Base-by-base conservation (phyloP, 2,113 vertebrate species). In the Melospiza georgiana region DNA sequence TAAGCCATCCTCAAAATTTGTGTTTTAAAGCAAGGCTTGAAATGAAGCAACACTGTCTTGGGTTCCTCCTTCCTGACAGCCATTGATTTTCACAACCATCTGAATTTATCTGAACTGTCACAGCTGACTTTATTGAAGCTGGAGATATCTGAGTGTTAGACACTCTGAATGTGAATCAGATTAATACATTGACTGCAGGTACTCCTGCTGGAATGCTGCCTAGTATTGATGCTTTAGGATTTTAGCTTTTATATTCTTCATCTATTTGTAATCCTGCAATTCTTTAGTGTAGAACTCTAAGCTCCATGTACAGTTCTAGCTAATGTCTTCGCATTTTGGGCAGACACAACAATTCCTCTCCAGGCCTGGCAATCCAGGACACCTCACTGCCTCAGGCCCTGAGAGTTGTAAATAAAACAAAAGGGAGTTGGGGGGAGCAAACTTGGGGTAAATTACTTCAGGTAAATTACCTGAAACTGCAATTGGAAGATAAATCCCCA, bases 261-360 rank as follows among this genome's bases (percentile, higher is more conserved):
- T 51, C 0, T 25, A 12, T 49, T 76, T 62, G 16, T 15, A 51
- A 31, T 2, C 15, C 21, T 61, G 55, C 15, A 24, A 1, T 39
- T 76, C n/a, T 24, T 59, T 3, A 37, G 43, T 37, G n/a, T 6
- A 1, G 0, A 11, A 23, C 33, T 48, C n/a, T 0, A 30, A 48
- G 37, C n/a, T 14, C 27, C 27, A 61, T 1, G 3, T 2, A 2
- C 25, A 59, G 43, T 37, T 15, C 10, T 4, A 49, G 57, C 57
- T 31, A 22, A 21, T 39, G 44, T 22, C 18, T 4, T 9, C 57
- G 5, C n/a, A 31, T 19, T 61, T 49, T 11, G 73, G 12, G 1
- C 44, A 51, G 21, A 62, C 74, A 61, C 57, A 61, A 7, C n/a
- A 62, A 51, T 62, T 77, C 74, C 58, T 76, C 27, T 49, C 44